Evolutionary conservation across 2,113 vertebrate genomes (phyloP).

Genomic region (Dipodomys spectabilis): DNA sequence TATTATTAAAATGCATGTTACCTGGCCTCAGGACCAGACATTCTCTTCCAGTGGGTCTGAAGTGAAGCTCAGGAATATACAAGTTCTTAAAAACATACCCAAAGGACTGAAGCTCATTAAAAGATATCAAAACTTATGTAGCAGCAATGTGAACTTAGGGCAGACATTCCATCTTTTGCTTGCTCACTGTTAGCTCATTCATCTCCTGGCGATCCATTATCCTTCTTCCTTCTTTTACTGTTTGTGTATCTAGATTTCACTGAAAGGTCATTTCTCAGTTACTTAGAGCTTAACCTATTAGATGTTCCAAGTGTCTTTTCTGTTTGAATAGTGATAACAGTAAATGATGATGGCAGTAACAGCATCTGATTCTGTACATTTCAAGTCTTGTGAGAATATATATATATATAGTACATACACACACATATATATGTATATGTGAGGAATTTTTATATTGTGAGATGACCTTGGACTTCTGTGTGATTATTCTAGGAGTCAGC

Average conservation of each 20-base stretch:
- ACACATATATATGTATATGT: neutral
- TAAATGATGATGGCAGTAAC: too few species aligned
- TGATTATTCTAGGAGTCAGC: neutral
- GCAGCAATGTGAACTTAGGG: neutral
- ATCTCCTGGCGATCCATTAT: neutral
- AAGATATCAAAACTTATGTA: neutral
- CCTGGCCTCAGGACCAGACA: neutral
- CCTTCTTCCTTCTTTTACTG: neutral
- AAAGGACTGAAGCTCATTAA: neutral
- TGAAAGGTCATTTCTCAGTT: neutral
- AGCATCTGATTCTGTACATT: neutral
- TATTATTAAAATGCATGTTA: constrained; percentile 21
- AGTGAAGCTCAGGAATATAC: neutral
- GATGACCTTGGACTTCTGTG: neutral
- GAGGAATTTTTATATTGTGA: neutral
- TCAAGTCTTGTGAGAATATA: neutral
- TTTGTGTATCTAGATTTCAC: neutral
- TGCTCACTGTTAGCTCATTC: neutral
- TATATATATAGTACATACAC: too few species aligned
- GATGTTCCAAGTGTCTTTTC: neutral
- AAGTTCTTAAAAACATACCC: neutral
- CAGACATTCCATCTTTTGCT: constrained; percentile 5
- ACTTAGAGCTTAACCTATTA: neutral
- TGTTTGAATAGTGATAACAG: neutral
- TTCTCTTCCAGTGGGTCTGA: neutral